Evolutionary conservation across 2,797 vertebrate genomes (phyloP), one percentile per base, ranked within the genome.

Genomic region (Gymnoscopelus microlampas): DNA sequence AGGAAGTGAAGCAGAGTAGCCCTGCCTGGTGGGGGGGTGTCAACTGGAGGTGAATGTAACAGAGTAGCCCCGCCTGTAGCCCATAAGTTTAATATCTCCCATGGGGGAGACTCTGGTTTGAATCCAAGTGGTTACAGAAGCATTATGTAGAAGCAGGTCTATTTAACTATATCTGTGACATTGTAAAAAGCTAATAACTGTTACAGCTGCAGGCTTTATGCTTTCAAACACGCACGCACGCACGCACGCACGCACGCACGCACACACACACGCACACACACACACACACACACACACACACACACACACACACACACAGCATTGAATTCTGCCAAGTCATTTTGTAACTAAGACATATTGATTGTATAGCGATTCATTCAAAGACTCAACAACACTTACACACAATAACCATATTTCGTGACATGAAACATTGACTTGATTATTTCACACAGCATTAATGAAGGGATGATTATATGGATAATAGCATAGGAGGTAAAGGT

Each of bases 201-300:
- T 5, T 56, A 56, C 69, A 51, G 35, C 29, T 57, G 60, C n/a
- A 29, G 26, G 26, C 26, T 29, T 60, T 55, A 77, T 70, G 71
- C 65, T 63, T 35, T 2, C n/a, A n/a, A n/a, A 47, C 53, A 12
- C 12, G 23, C 5, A 23, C 12, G 23, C 19, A 23, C 12, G 3
- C 14, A 4, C 19, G 1, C 19, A 19, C 19, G 1, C 19, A 19
- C 19, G 1, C 19, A 19, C 19, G 1, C 19, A 19, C 19, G 1
- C 19, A 19, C 19, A 19, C 19, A 19, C 19, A 19, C 19, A 19
- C 19, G 1, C 19, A 19, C 19, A 19, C 19, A 19, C 19, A 19
- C 19, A 19, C 19, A 19, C 19, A 19, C 19, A 19, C 29, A 32
- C 19, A 19, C 19, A 19, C 19, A 19, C 19, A 19, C 26, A 29